phyloP scores from a whole-genome alignment of 2,888 invertebrate species.

The Shargacucullia verbasci region DNA sequence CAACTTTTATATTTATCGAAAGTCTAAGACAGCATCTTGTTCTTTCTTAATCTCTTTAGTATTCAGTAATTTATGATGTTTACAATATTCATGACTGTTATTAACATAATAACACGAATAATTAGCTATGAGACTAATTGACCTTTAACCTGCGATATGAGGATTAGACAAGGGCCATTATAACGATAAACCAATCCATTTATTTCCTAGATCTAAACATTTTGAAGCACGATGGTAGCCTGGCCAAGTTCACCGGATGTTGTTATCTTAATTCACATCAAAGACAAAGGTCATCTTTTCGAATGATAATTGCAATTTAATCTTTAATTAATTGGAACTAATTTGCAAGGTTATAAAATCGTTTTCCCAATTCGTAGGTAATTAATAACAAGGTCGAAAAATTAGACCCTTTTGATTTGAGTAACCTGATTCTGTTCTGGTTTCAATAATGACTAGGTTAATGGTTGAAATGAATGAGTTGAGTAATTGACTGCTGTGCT shows the following conservation, averaged over 20 bases:
- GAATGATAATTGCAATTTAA: constrained; percentile 20
- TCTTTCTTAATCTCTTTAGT: too few relatives aligned
- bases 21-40: too few relatives aligned
- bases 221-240: not conserved
- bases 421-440: not conserved
- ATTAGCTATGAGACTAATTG: constrained; percentile 31
- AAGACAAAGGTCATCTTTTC: constrained; percentile 14
- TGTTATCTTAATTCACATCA: not conserved
- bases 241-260: constrained; percentile 21
- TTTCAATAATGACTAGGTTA: too few relatives aligned
- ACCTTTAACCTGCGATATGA: constrained; percentile 34
- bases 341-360: constrained; percentile 18
- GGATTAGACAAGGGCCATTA: constrained; percentile 15
- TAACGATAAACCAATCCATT: constrained; percentile 21
- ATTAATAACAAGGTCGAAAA: constrained; percentile 12
- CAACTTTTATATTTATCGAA: too few relatives aligned
- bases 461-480: too few relatives aligned
- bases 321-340: constrained; percentile 19
- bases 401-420: not conserved
- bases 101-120: constrained; percentile 12
- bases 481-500: too few relatives aligned
- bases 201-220: constrained; percentile 26
- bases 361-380: constrained; percentile 8
- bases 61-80: constrained; percentile 15
- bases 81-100: constrained; percentile 33